Evolutionary conservation across 30 jellyfish, hydroid and myxozoan species (phyloP).

Genomic region (Clytia hemisphaerica): DNA sequence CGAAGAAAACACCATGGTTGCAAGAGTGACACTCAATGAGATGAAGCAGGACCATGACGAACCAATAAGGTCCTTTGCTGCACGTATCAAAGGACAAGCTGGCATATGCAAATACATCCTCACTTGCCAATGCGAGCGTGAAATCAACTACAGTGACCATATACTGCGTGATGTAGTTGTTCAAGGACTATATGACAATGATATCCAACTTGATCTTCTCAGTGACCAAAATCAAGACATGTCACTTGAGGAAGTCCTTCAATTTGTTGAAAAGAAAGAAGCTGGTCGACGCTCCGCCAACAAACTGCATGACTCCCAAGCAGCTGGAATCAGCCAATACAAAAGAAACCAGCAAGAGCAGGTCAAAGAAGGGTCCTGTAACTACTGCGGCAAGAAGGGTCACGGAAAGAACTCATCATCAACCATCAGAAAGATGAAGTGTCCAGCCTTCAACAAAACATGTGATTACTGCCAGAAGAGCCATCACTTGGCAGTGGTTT

Average conservation of each 20-base stretch:
- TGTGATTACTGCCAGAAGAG: slow-evolving; percentile 8
- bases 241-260: slow-evolving; percentile 28
- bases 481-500: slow-evolving; percentile 2
- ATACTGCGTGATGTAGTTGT: neutral
- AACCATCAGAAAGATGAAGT: neutral
- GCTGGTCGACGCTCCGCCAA: slow-evolving; percentile 39
- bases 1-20: slow-evolving; percentile 27
- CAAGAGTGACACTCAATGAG: neutral
- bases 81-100: slow-evolving; percentile 23
- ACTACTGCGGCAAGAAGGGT: slow-evolving; percentile 19
- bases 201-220: slow-evolving; percentile 44
- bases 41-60: slow-evolving; percentile 17
- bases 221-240: slow-evolving; percentile 29
- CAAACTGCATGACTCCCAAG: slow-evolving; percentile 19
- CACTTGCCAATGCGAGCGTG: slow-evolving; percentile 20
- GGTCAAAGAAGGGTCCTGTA: neutral
- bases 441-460: slow-evolving; percentile 9
- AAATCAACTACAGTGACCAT: no score
- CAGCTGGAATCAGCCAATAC: slow-evolving; percentile 11
- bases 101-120: slow-evolving; percentile 22
- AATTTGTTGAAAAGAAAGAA: slow-evolving; percentile 23
- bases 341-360: slow-evolving; percentile 10
- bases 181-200: slow-evolving; percentile 20
- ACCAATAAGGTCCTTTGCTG: slow-evolving; percentile 15
- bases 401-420: neutral